phyloP scores from a whole-genome alignment of 2,797 vertebrate species.

The Tarsius wallacei region DNA sequence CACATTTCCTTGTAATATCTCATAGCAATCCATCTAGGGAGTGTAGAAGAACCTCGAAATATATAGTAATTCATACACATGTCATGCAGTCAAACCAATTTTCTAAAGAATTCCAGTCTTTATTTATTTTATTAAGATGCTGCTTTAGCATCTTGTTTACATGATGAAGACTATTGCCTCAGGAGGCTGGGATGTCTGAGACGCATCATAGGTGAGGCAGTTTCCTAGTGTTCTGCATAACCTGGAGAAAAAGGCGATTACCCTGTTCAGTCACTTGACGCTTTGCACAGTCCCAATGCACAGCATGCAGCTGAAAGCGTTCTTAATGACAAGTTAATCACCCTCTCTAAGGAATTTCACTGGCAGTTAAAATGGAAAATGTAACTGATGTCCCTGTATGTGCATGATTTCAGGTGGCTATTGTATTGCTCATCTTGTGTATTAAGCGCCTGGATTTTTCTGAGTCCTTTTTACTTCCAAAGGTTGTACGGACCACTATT shows the following conservation, averaged over 20 bases:
- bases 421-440: background rate
- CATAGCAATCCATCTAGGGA: background rate
- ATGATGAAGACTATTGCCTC: background rate
- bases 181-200: background rate
- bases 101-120: background rate
- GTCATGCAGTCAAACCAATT: background rate
- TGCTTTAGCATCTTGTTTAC: background rate
- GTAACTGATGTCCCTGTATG: background rate
- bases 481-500: background rate
- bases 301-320: background rate
- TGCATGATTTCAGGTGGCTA: background rate
- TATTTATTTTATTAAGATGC: background rate
- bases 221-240: background rate
- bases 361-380: slow-evolving; percentile 25
- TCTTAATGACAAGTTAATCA: slow-evolving; percentile 22
- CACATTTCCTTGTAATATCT: background rate
- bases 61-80: background rate
- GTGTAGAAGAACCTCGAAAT: background rate
- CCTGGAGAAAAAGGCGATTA: background rate
- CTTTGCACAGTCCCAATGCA: background rate
- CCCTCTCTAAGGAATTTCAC: background rate
- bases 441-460: background rate
- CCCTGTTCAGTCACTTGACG: background rate
- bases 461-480: background rate
- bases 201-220: no score